Evolutionary conservation across 2,888 invertebrate species (phyloP).

Genomic region (Fragum fragum): DNA sequence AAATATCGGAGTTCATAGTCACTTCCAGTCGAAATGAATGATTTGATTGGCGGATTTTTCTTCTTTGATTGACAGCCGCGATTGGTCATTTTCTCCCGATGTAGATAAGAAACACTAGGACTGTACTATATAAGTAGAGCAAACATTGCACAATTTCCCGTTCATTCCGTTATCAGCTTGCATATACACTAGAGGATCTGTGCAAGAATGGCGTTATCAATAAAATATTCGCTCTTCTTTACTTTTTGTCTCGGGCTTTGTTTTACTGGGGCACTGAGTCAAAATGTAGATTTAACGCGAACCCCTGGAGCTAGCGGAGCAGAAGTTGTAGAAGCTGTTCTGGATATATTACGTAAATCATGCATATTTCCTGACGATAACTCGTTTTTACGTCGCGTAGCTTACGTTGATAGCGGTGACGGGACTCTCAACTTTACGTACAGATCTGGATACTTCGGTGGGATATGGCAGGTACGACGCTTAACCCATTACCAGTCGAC

Average conservation of each 20-base stretch:
- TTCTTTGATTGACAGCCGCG: no score
- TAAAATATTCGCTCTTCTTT: background rate
- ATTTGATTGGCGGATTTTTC: no score
- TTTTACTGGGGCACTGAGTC: background rate
- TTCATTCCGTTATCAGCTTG: background rate
- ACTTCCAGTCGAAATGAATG: no score
- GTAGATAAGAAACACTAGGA: no score
- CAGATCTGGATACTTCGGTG: slow-evolving; percentile 71
- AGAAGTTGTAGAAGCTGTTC: slow-evolving; percentile 71
- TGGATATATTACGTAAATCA: slow-evolving; percentile 56
- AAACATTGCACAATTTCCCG: background rate
- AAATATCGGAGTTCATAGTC: no score
- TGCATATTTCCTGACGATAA: slow-evolving; percentile 77
- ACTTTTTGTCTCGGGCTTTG: background rate
- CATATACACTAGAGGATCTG: background rate
- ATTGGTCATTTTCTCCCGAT: no score
- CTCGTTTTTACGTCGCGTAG: slow-evolving; percentile 73
- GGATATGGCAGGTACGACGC: slow-evolving; percentile 79
- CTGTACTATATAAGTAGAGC: background rate
- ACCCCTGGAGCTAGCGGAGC: slow-evolving; percentile 57
- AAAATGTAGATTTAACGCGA: slow-evolving; percentile 62
- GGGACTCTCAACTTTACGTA: slow-evolving; percentile 70
- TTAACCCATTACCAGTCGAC: background rate
- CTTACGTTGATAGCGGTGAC: slow-evolving; percentile 77
- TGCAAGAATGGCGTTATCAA: background rate